phyloP scores from a whole-genome alignment of 37 sponge, comb jelly and placozoan genomes.

The Chondrosia reniformis region DNA sequence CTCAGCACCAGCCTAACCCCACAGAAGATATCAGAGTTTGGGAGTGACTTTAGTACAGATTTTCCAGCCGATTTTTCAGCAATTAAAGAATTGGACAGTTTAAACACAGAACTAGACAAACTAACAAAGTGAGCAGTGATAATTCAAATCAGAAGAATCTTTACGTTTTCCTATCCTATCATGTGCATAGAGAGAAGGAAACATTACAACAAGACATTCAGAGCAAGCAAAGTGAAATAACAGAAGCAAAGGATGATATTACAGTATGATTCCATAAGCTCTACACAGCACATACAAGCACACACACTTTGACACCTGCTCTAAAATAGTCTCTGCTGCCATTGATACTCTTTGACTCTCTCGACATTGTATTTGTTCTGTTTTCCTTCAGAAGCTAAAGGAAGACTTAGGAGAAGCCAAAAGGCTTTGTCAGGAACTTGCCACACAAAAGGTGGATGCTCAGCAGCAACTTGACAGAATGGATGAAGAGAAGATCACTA shows the following conservation, averaged over 20 bases:
- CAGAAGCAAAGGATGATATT: slow-evolving; percentile 7
- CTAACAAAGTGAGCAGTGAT: slow-evolving; percentile 60
- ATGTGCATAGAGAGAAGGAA: slow-evolving; percentile 8
- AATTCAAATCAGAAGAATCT: too few species aligned
- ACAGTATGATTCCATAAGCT: neutral
- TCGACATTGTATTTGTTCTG: neutral
- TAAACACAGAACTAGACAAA: slow-evolving; percentile 57
- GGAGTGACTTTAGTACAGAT: neutral
- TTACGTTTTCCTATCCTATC: neutral
- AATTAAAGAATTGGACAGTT: slow-evolving; percentile 78
- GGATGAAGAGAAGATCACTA: slow-evolving; percentile 30
- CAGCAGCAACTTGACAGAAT: slow-evolving; percentile 48
- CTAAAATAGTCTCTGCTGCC: too few species aligned
- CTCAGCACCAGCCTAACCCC: neutral
- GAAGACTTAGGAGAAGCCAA: neutral
- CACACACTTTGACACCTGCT: neutral
- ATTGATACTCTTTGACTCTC: too few species aligned
- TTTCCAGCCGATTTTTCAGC: slow-evolving; percentile 70
- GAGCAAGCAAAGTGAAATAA: neutral
- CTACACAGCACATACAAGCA: neutral
- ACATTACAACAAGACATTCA: slow-evolving; percentile 18
- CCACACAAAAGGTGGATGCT: slow-evolving; percentile 29
- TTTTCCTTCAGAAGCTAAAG: neutral
- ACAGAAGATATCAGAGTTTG: neutral
- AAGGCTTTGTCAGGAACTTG: slow-evolving; percentile 8